Percentiles rank a stretch among this genome's conserved stretches.
These are phyloP conservation scores for Chloroclysta siterata DNA, from an alignment of 2,888 invertebrate genomes.

Conservation along the genomic window DNA sequence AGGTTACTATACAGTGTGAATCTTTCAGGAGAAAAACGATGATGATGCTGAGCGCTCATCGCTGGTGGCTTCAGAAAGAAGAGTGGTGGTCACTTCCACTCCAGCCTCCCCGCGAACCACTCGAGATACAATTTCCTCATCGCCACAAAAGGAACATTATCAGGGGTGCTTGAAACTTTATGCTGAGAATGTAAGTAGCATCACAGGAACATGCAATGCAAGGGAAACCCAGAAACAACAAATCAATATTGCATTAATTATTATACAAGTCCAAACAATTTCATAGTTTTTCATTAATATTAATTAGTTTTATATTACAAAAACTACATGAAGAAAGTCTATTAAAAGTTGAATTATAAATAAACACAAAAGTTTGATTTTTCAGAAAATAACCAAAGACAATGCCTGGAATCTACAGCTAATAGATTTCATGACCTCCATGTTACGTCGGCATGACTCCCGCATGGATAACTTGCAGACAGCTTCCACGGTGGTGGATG, in stretches of 20 bases:
- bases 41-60: slow-evolving; percentile 86
- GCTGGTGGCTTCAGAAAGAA: slow-evolving; percentile 74
- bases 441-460: slow-evolving; percentile 89
- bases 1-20: not conserved
- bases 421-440: slow-evolving; percentile 93
- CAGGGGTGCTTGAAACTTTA: slow-evolving; percentile 91
- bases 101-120: slow-evolving; percentile 58
- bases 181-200: slow-evolving; percentile 88
- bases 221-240: no score
- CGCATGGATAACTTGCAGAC: slow-evolving; percentile 90
- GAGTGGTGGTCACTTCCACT: slow-evolving; percentile 67
- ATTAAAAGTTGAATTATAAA: no score
- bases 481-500: slow-evolving; percentile 94
- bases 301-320: no score
- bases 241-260: no score
- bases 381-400: slow-evolving; percentile 93
- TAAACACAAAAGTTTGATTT: not conserved
- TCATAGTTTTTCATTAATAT: no score
- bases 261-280: no score
- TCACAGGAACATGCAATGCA: no score
- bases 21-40: slow-evolving; percentile 75
- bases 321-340: no score
- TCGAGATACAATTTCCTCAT: slow-evolving; percentile 69
- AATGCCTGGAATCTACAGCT: slow-evolving; percentile 95
- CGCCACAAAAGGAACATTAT: slow-evolving; percentile 88